phyloP scores from a whole-genome alignment of 2,888 invertebrate species.

The Dendrolimus pini region DNA sequence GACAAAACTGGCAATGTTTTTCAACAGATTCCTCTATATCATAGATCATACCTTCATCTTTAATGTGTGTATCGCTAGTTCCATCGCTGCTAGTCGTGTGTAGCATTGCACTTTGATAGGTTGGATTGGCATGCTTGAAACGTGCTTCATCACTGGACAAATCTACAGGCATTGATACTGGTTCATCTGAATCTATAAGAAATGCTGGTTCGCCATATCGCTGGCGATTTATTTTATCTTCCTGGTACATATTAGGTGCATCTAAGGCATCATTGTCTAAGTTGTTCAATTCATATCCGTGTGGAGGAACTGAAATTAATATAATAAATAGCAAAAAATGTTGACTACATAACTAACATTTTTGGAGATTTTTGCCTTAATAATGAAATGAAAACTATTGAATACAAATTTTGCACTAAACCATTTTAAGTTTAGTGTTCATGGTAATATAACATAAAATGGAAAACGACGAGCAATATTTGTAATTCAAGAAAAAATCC shows the following conservation, averaged over 20 bases:
- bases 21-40: no score
- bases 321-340: conserved; percentile 4
- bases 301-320: conserved; percentile 73
- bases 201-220: conserved; percentile 51
- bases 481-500: no score
- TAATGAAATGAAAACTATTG: no score
- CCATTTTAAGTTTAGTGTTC: no score
- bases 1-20: no score
- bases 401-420: no score
- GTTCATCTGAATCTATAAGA: conserved; percentile 60
- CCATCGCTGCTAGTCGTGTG: conserved; percentile 63
- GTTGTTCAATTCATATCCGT: conserved; percentile 81
- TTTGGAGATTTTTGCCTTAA: no score
- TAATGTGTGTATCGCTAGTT: conserved; percentile 44
- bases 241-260: conserved; percentile 75
- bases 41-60: conserved; percentile 54
- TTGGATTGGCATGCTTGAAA: conserved; percentile 84
- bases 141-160: conserved; percentile 61
- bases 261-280: conserved; percentile 80
- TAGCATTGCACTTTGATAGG: conserved; percentile 85
- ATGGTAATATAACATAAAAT: no score
- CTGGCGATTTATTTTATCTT: conserved; percentile 47
- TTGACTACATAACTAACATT: not conserved
- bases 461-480: no score
- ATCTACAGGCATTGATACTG: conserved; percentile 62